Percentiles rank a stretch among this genome's conserved stretches.
These are phyloP conservation scores for Solea senegalensis DNA, from an alignment of 2,113 vertebrate species.

Conservation along the genomic window DNA sequence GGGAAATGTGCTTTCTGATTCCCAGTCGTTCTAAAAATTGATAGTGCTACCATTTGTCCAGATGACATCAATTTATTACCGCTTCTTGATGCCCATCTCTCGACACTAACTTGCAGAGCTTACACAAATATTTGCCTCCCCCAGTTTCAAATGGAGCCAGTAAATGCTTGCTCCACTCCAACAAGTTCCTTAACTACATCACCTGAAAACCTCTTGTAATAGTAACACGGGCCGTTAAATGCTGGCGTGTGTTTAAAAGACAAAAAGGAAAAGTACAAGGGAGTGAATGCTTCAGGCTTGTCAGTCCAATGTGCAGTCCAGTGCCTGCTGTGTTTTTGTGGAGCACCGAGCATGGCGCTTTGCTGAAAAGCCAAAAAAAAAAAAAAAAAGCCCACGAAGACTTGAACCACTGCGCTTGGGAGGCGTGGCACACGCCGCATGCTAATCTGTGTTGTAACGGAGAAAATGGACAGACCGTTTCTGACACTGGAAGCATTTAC, in stretches of 20 bases:
- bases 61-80: too few relatives aligned
- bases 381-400: conserved; percentile 38
- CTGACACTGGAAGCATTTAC: conserved; percentile 41
- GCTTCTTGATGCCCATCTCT: too few relatives aligned
- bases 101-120: too few relatives aligned
- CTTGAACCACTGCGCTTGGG: conserved; percentile 34
- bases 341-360: conserved; percentile 27
- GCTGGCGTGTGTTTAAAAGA: background rate
- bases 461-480: conserved; percentile 41
- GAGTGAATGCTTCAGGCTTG: conserved; percentile 15
- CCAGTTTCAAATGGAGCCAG: too few relatives aligned
- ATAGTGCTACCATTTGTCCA: too few relatives aligned
- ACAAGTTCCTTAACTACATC: background rate
- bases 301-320: conserved; percentile 13
- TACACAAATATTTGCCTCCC: too few relatives aligned
- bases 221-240: conserved; percentile 10
- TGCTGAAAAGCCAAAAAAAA: conserved; percentile 48
- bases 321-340: conserved; percentile 41
- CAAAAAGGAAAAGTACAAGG: conserved; percentile 10
- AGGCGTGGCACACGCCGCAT: conserved; percentile 31
- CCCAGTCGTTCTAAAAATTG: too few relatives aligned
- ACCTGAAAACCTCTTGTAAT: background rate
- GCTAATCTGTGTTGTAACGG: conserved; percentile 48
- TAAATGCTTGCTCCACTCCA: background rate
- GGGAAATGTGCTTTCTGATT: too few relatives aligned